Evolutionary conservation across 2,888 invertebrate genomes (phyloP).

Genomic region (Melitaea athalia): DNA sequence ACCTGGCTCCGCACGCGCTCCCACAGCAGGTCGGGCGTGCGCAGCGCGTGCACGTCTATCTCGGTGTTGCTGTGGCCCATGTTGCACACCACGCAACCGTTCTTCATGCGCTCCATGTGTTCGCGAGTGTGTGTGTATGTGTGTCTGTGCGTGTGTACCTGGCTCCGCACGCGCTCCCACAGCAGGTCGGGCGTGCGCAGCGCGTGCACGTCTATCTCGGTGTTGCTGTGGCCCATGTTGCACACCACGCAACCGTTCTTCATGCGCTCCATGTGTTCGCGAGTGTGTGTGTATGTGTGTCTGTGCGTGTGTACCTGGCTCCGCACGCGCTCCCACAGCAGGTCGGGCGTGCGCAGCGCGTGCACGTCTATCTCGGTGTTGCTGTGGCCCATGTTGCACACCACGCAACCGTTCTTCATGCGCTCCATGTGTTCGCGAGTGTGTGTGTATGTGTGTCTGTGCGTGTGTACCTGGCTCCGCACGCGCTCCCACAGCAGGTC

Average conservation of each 20-base stretch:
- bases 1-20: conserved; percentile 89
- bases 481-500: conserved; percentile 99
- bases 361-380: conserved; percentile 97
- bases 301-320: conserved; percentile 35
- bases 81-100: conserved; percentile 96
- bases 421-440: conserved; percentile 97
- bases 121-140: conserved; percentile 85
- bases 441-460: no score
- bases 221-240: conserved; percentile 99
- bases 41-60: conserved; percentile 92
- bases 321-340: conserved; percentile 98
- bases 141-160: conserved; percentile 24
- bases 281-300: conserved; percentile 69
- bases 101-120: conserved; percentile 98
- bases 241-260: conserved; percentile 97
- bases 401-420: conserved; percentile 97
- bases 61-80: conserved; percentile 99
- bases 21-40: conserved; percentile 98
- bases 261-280: conserved; percentile 98
- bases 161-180: conserved; percentile 95
- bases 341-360: conserved; percentile 94
- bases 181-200: conserved; percentile 96
- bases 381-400: conserved; percentile 99
- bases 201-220: conserved; percentile 95
- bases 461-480: conserved; percentile 62